Evolutionary conservation across 1,140 invertebrate species (phyloP).

Genomic region (Leptopilina boulardi): DNA sequence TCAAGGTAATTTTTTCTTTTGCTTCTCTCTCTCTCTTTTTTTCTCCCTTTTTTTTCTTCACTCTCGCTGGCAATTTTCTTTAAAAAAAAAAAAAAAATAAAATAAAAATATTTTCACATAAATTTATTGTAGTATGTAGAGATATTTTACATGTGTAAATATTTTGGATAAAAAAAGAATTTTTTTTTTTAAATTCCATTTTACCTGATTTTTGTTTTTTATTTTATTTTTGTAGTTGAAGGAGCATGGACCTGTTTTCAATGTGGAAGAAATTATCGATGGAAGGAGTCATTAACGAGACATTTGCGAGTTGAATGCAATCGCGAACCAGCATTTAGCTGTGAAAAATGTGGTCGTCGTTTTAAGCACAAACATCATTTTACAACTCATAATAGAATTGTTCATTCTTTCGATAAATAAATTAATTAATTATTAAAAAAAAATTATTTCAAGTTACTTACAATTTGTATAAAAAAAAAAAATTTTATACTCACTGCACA

Average conservation of each 20-base stretch:
- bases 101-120: too few species aligned
- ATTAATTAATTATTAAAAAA: constrained; percentile 37
- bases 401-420: constrained; percentile 24
- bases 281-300: constrained; percentile 56
- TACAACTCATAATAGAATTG: constrained; percentile 46
- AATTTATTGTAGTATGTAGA: too few species aligned
- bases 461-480: neutral
- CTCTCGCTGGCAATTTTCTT: too few species aligned
- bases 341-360: constrained; percentile 64
- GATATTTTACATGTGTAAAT: too few species aligned
- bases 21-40: too few species aligned
- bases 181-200: neutral
- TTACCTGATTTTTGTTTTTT: neutral
- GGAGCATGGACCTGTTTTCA: constrained; percentile 35
- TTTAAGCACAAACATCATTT: constrained; percentile 62
- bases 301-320: constrained; percentile 71
- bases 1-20: too few species aligned
- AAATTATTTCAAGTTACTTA: constrained; percentile 17
- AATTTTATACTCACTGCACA: neutral
- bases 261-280: constrained; percentile 45
- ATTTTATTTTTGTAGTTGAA: neutral
- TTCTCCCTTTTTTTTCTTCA: too few species aligned
- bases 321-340: constrained; percentile 64
- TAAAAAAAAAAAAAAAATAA: too few species aligned
- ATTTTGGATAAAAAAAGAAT: too few species aligned